Conservation (phyloP, 1,140 invertebrate species). For the Drosophila triauraria region DNA sequence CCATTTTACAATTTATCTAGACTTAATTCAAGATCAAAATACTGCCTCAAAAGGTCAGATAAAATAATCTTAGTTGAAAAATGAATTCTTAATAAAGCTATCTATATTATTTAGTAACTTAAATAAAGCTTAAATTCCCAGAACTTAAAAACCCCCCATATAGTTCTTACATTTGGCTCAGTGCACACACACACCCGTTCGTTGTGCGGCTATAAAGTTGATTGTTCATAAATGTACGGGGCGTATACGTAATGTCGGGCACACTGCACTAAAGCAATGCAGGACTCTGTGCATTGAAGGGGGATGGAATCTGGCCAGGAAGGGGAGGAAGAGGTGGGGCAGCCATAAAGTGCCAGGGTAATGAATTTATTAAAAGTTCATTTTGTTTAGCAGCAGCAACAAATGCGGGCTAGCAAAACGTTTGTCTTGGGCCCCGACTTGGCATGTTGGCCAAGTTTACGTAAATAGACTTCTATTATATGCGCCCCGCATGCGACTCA, state of each 20-base stretch:
- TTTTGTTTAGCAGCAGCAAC: slow-evolving; percentile 41
- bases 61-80: no score
- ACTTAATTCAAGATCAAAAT: no score
- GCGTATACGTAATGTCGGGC: slow-evolving; percentile 78
- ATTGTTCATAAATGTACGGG: slow-evolving; percentile 81
- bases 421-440: slow-evolving; percentile 35
- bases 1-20: no score
- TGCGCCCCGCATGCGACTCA: slow-evolving; percentile 62
- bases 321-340: not conserved
- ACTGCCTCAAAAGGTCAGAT: no score
- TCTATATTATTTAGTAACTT: no score
- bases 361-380: slow-evolving; percentile 81
- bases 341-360: slow-evolving; percentile 64
- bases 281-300: slow-evolving; percentile 29
- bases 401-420: slow-evolving; percentile 37
- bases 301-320: slow-evolving; percentile 13
- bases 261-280: slow-evolving; percentile 68
- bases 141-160: not conserved
- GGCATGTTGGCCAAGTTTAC: slow-evolving; percentile 79
- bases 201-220: slow-evolving; percentile 65
- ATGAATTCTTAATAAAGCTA: no score
- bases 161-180: no score
- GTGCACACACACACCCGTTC: slow-evolving; percentile 8
- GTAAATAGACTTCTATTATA: slow-evolving; percentile 70
- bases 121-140: no score